Evolutionary conservation across 2,888 invertebrate genomes (phyloP).

Genomic region (Latrodectus elegans): DNA sequence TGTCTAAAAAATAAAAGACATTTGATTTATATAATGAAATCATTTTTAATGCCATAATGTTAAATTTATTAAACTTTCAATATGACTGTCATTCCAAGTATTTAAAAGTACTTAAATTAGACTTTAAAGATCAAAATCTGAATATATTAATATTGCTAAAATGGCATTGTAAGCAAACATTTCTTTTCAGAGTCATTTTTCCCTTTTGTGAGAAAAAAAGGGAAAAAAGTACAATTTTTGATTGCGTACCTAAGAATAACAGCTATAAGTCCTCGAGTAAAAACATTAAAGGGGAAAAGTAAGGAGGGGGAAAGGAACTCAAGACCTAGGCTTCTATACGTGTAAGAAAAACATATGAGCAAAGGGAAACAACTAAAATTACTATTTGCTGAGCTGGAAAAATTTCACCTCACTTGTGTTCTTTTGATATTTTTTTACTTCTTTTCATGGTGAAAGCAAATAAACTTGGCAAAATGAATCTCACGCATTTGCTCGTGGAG

Average conservation of each 20-base stretch:
- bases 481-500: conserved; percentile 34
- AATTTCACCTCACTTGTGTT: conserved; percentile 58
- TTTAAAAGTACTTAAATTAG: conserved; percentile 21
- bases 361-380: conserved; percentile 63
- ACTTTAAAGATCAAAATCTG: conserved; percentile 51
- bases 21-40: background rate
- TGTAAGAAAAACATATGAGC: conserved; percentile 59
- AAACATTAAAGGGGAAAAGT: conserved; percentile 10
- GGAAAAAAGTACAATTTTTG: conserved; percentile 51
- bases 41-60: conserved; percentile 21
- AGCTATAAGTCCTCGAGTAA: conserved; percentile 48
- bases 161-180: conserved; percentile 64
- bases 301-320: conserved; percentile 32
- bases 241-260: conserved; percentile 57
- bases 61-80: conserved; percentile 26
- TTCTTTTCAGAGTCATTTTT: conserved; percentile 21
- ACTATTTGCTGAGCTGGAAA: conserved; percentile 67
- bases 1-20: background rate
- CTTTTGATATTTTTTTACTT: conserved; percentile 19
- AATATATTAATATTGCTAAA: conserved; percentile 60
- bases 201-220: background rate
- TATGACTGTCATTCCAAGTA: conserved; percentile 9
- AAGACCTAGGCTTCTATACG: conserved; percentile 23
- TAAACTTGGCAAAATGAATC: conserved; percentile 67
- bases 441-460: conserved; percentile 55